phyloP scores from a whole-genome alignment of 2,113 vertebrate species.

The Paramisgurnus dabryanus region DNA sequence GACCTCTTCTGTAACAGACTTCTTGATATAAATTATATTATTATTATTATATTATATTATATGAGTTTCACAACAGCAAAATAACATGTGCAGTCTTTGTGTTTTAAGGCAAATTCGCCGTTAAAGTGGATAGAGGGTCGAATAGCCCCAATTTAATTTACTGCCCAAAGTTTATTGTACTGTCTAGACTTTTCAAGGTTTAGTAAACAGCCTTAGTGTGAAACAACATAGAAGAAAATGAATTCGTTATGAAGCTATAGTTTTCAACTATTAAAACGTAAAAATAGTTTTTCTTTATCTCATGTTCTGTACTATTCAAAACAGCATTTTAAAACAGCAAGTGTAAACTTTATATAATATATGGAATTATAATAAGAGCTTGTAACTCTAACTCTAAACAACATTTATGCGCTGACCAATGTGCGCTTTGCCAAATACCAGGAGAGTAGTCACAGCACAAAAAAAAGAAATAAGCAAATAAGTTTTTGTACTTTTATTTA shows the following conservation, averaged over 20 bases:
- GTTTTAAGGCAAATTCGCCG: constrained; percentile 85
- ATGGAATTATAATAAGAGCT: not conserved
- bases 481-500: constrained; percentile 56
- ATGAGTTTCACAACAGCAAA: not conserved
- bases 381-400: not conserved
- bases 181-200: constrained; percentile 99
- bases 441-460: not conserved
- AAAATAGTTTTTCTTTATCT: not conserved
- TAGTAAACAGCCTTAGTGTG: constrained; percentile 92
- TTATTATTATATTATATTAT: too few relatives aligned
- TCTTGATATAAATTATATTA: too few relatives aligned
- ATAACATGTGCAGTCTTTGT: constrained; percentile 66
- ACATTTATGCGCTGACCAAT: not conserved
- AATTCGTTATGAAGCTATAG: constrained; percentile 11
- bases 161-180: constrained; percentile 93
- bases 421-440: not conserved
- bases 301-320: not conserved
- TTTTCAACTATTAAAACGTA: constrained; percentile 2
- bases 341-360: not conserved
- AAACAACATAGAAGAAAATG: constrained; percentile 75
- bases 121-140: constrained; percentile 84
- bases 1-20: too few relatives aligned
- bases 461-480: not conserved
- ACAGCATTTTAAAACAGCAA: not conserved
- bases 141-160: constrained; percentile 99